Evolutionary conservation across 2,888 invertebrate species (phyloP).

Genomic region (Gastrophysa polygoni): DNA sequence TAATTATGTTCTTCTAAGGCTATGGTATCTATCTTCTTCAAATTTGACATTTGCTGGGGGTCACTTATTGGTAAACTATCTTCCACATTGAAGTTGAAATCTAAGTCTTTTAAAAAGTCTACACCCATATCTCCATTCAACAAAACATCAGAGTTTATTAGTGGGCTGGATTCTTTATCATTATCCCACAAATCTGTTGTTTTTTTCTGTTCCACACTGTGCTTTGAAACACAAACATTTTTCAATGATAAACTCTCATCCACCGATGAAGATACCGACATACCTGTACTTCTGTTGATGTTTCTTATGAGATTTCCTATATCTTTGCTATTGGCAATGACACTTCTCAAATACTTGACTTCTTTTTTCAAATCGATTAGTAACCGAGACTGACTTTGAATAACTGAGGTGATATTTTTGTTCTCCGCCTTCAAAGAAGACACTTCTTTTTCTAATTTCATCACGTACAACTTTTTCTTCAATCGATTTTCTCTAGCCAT

Average conservation of each 20-base stretch:
- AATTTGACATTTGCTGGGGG: not conserved
- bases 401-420: conserved; percentile 57
- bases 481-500: conserved; percentile 68
- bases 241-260: conserved; percentile 45
- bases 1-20: conserved; percentile 50
- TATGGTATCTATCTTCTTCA: conserved; percentile 5
- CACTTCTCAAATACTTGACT: conserved; percentile 62
- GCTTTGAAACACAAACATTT: conserved; percentile 41
- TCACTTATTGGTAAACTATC: not conserved
- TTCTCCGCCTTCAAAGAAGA: conserved; percentile 58
- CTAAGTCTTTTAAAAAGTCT: conserved; percentile 34
- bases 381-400: conserved; percentile 60
- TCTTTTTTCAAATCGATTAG: conserved; percentile 62
- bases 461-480: conserved; percentile 66
- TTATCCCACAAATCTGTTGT: conserved; percentile 23
- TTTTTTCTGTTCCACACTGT: conserved; percentile 34
- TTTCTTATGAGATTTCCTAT: conserved; percentile 61
- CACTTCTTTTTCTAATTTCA: conserved; percentile 62
- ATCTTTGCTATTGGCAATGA: conserved; percentile 62
- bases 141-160: not conserved
- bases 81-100: conserved; percentile 28
- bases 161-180: conserved; percentile 3
- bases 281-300: conserved; percentile 55
- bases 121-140: conserved; percentile 28
- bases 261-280: conserved; percentile 53